phyloP scores from a whole-genome alignment of 1,140 invertebrate genomes.

The Tetraneura akinire region DNA sequence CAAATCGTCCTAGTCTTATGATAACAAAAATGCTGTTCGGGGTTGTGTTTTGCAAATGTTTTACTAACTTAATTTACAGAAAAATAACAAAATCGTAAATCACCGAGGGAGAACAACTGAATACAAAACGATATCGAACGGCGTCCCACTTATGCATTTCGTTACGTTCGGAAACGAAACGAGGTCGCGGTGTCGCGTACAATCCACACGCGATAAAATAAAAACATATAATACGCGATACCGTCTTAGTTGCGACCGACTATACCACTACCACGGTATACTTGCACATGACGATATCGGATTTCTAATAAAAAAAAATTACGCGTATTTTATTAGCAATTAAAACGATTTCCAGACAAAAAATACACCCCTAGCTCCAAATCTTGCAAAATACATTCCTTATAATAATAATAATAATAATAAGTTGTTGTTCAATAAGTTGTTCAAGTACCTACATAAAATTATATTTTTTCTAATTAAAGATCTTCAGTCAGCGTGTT shows the following conservation, averaged over 20 bases:
- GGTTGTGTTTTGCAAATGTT: background rate
- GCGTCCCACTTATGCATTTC: conserved; percentile 25
- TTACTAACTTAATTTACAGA: background rate
- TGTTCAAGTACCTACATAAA: no score
- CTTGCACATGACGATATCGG: background rate
- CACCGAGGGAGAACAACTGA: background rate
- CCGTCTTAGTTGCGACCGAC: no score
- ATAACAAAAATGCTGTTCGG: background rate
- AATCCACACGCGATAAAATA: background rate
- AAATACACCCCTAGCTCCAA: no score
- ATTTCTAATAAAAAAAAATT: background rate
- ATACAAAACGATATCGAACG: background rate
- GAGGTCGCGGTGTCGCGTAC: background rate
- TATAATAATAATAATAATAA: no score
- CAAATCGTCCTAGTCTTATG: no score
- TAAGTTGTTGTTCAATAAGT: no score
- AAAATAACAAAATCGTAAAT: conserved; percentile 30
- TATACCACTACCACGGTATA: no score
- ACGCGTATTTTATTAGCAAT: no score
- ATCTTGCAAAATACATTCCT: no score
- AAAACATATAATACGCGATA: background rate
- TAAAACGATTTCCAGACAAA: no score
- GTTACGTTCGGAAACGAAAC: background rate
- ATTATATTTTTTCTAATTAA: no score
- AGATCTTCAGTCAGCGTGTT: no score